phyloP scores from a whole-genome alignment of 1,140 invertebrate species.

The Panulirus ornatus region DNA sequence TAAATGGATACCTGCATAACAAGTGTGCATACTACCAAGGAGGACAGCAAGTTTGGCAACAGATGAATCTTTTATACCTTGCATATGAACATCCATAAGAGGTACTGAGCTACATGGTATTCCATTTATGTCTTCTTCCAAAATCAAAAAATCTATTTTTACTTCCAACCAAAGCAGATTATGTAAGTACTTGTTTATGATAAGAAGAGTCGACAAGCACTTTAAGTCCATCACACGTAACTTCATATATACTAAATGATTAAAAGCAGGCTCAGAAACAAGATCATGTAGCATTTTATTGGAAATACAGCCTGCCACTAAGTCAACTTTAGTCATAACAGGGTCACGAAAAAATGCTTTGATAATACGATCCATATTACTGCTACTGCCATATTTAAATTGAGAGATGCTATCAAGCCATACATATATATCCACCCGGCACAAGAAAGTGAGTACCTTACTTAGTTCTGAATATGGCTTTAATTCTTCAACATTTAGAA shows the following conservation, averaged over 20 bases:
- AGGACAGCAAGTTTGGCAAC: constrained; percentile 55
- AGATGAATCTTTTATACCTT: constrained; percentile 30
- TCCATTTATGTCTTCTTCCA: constrained; percentile 46
- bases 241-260: constrained; percentile 62
- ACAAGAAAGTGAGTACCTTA: constrained; percentile 56
- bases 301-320: constrained; percentile 57
- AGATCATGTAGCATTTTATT: constrained; percentile 23
- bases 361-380: constrained; percentile 59
- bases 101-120: constrained; percentile 37
- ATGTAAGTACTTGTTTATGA: constrained; percentile 28
- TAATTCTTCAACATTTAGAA: constrained; percentile 62
- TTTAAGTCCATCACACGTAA: constrained; percentile 56
- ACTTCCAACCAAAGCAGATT: constrained; percentile 67
- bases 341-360: constrained; percentile 50
- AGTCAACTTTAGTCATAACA: constrained; percentile 59
- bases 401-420: constrained; percentile 72
- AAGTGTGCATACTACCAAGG: constrained; percentile 52
- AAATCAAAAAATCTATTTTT: constrained; percentile 65
- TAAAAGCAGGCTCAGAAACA: constrained; percentile 25
- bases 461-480: constrained; percentile 59
- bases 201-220: constrained; percentile 33
- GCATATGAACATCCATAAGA: constrained; percentile 68
- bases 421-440: constrained; percentile 70
- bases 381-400: constrained; percentile 58
- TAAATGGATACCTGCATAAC: constrained; percentile 71